phyloP scores from a whole-genome alignment of 1,140 invertebrate genomes.

The Zaprionus nigranus region DNA sequence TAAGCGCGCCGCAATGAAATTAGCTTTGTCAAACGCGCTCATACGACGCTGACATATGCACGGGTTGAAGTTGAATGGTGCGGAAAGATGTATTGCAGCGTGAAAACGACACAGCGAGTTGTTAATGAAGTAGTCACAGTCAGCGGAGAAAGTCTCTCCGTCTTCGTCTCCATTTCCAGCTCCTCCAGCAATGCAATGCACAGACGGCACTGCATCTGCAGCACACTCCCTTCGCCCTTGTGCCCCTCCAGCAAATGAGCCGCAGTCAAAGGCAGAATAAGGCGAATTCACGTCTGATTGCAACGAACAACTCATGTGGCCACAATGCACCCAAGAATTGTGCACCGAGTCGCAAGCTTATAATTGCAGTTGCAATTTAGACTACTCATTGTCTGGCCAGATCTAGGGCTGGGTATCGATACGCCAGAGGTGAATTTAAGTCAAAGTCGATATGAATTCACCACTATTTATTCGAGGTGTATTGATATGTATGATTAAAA shows the following conservation, averaged over 20 bases:
- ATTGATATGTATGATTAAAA: neutral
- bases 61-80: slow-evolving; percentile 62
- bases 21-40: slow-evolving; percentile 75
- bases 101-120: slow-evolving; percentile 69
- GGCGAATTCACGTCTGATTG: slow-evolving; percentile 62
- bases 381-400: slow-evolving; percentile 24
- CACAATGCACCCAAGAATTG: slow-evolving; percentile 22
- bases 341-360: slow-evolving; percentile 70
- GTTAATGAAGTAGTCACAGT: slow-evolving; percentile 83
- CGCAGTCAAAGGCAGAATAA: slow-evolving; percentile 59
- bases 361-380: slow-evolving; percentile 78
- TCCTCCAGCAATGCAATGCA: neutral
- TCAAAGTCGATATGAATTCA: no score
- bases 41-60: slow-evolving; percentile 54
- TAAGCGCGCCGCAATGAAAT: slow-evolving; percentile 61
- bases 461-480: no score
- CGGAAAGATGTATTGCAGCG: slow-evolving; percentile 75
- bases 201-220: neutral
- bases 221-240: neutral
- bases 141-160: slow-evolving; percentile 62
- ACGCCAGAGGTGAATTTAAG: neutral
- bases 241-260: neutral
- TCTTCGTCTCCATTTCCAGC: neutral
- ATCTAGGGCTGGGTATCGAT: neutral
- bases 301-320: slow-evolving; percentile 21